Conservation (phyloP, 2,113 vertebrate genomes). For the Cnemophilus loriae region DNA sequence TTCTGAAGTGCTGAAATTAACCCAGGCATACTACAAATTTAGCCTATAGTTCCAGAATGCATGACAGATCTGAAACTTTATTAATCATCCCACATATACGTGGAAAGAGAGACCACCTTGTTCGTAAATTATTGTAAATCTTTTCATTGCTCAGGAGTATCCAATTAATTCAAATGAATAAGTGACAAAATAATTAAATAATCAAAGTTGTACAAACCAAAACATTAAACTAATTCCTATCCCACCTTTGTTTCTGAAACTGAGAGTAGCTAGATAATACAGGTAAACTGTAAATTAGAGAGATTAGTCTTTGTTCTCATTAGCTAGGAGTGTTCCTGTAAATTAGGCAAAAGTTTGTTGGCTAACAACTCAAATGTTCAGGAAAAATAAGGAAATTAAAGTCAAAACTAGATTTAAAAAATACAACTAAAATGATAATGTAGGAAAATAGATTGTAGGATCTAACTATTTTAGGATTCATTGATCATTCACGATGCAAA, state of each 20-base stretch:
- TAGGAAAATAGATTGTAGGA: background rate
- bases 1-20: conserved; percentile 46
- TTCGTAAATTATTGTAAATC: background rate
- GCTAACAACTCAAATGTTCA: background rate
- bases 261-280: background rate
- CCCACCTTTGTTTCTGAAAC: background rate
- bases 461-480: background rate
- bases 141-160: background rate
- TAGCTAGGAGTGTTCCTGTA: background rate
- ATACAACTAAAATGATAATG: background rate
- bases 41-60: background rate
- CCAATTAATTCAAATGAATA: background rate
- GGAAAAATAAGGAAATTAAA: background rate
- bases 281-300: background rate
- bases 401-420: background rate
- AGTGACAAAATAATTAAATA: background rate
- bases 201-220: background rate
- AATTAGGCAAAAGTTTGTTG: background rate
- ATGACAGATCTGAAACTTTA: background rate
- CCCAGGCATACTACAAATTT: background rate
- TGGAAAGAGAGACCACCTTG: background rate
- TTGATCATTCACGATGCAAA: background rate
- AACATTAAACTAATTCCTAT: background rate
- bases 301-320: background rate
- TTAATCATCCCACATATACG: background rate